These are phyloP conservation scores for Microplitis demolitor DNA, from an alignment of 1,140 invertebrate genomes.

Conservation along the genomic window DNA sequence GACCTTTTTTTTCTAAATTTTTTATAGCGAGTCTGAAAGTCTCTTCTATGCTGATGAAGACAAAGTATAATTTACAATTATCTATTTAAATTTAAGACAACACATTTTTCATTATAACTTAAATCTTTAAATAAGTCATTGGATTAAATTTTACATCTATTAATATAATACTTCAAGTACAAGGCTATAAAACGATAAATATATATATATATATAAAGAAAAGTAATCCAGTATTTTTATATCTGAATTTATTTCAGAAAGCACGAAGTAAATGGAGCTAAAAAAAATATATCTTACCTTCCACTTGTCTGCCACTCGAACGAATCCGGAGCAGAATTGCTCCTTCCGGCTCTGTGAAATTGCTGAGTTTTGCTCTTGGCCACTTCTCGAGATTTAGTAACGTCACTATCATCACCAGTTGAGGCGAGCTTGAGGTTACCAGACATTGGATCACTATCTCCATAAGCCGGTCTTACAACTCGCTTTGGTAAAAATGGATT, in stretches of 20 bases:
- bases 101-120: no score
- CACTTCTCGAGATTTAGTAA: not conserved
- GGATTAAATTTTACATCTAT: no score
- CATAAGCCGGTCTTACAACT: constrained; percentile 32
- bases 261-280: not conserved
- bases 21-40: no score
- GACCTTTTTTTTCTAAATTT: no score
- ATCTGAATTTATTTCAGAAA: not conserved
- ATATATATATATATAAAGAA: no score
- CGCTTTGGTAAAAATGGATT: constrained; percentile 52
- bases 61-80: no score
- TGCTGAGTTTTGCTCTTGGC: constrained; percentile 41
- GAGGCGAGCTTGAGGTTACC: constrained; percentile 30
- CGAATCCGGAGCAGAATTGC: constrained; percentile 77
- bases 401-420: constrained; percentile 29
- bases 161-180: no score
- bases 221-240: no score
- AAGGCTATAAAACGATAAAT: no score
- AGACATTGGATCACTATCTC: constrained; percentile 17
- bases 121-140: no score
- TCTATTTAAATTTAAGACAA: no score
- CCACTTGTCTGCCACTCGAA: constrained; percentile 65
- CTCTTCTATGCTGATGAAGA: no score
- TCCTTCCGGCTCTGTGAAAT: constrained; percentile 65
- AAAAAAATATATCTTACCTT: constrained; percentile 45